Conservation (phyloP, 2,888 invertebrate species). For the Ophion costatus region DNA sequence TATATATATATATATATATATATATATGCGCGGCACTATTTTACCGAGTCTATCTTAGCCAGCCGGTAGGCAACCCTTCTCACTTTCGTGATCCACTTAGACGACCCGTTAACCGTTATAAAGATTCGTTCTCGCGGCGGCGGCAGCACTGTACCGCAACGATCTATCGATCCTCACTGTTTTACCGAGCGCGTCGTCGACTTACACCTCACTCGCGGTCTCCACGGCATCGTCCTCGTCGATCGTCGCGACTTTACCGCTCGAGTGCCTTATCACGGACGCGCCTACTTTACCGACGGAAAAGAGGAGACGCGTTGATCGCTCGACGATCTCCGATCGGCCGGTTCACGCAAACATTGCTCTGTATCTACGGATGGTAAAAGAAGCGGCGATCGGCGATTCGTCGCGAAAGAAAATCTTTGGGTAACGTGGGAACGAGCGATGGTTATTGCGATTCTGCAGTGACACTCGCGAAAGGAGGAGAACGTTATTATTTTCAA, state of each 20-base stretch:
- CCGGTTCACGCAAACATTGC: no score
- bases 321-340: background rate
- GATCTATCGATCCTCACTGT: conserved; percentile 27
- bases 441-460: background rate
- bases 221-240: background rate
- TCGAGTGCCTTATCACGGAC: background rate
- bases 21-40: conserved; percentile 8
- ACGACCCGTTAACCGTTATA: conserved; percentile 65
- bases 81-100: conserved; percentile 63
- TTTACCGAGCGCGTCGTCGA: conserved; percentile 18
- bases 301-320: background rate
- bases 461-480: background rate
- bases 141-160: conserved; percentile 48
- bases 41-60: conserved; percentile 41
- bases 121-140: conserved; percentile 2
- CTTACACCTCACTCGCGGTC: background rate
- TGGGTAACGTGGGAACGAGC: background rate
- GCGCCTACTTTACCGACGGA: background rate
- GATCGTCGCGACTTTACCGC: conserved; percentile 6
- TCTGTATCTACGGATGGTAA: background rate
- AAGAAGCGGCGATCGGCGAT: background rate
- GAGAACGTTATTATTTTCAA: no score
- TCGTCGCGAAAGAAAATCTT: background rate
- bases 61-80: conserved; percentile 60
- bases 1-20: no score